These are phyloP conservation scores for Bruchidius siliquastri DNA, from an alignment of 2,888 invertebrate species.

Conservation along the genomic window DNA sequence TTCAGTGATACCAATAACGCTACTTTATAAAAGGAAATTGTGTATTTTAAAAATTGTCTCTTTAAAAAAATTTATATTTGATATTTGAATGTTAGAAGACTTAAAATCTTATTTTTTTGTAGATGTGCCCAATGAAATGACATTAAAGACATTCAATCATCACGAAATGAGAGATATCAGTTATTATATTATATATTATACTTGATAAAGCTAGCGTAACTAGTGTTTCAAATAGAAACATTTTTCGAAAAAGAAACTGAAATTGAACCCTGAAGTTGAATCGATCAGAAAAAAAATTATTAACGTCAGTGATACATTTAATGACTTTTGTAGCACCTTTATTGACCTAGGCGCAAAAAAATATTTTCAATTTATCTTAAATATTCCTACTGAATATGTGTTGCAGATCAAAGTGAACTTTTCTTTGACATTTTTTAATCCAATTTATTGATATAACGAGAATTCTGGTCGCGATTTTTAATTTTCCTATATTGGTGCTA, in stretches of 20 bases:
- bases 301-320: neutral
- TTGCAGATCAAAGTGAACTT: neutral
- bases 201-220: neutral
- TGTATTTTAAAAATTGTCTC: too few relatives aligned
- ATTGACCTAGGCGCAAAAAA: neutral
- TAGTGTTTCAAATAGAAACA: neutral
- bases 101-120: neutral
- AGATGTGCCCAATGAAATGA: neutral
- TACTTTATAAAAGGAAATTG: too few relatives aligned
- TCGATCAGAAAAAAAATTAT: neutral
- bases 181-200: neutral
- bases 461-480: neutral
- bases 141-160: neutral
- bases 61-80: too few relatives aligned
- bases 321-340: neutral
- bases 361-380: neutral
- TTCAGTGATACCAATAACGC: too few relatives aligned
- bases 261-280: neutral
- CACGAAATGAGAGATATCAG: neutral
- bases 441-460: neutral
- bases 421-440: neutral
- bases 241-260: neutral
- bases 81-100: too few relatives aligned
- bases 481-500: neutral
- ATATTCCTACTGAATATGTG: neutral